Percentiles rank a stretch among this genome's conserved stretches.
These are phyloP conservation scores for Fulmarus glacialis DNA, from an alignment of 2,113 vertebrate species.

Conservation along the genomic window DNA sequence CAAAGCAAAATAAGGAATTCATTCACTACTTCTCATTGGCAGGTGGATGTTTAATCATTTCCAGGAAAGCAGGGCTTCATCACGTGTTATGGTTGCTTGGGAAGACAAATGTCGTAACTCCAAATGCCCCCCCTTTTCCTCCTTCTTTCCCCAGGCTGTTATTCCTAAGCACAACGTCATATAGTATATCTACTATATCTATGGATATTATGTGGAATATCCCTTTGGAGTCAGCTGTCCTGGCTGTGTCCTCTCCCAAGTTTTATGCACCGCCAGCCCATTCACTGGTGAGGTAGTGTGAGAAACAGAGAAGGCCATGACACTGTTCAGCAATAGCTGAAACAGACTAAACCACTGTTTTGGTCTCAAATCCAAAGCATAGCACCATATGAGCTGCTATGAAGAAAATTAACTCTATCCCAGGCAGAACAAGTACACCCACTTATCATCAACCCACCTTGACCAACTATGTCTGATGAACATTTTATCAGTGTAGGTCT, in stretches of 20 bases:
- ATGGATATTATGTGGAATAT: background rate
- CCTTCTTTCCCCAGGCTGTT: background rate
- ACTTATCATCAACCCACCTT: background rate
- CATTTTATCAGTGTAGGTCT: background rate
- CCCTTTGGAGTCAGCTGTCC: background rate
- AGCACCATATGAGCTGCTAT: background rate
- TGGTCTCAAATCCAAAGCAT: background rate
- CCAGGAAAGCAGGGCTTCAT: background rate
- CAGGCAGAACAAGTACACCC: background rate
- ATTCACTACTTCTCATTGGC: background rate
- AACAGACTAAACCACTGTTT: background rate
- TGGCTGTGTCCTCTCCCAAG: background rate
- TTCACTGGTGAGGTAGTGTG: rapidly evolving
- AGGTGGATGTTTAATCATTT: background rate
- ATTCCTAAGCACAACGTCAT: background rate
- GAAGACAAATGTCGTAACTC: background rate
- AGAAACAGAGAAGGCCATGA: background rate
- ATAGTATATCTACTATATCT: background rate
- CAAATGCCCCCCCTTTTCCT: background rate
- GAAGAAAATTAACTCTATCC: background rate
- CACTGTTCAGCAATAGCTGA: background rate
- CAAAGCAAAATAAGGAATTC: background rate
- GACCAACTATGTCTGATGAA: background rate
- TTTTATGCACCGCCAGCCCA: background rate
- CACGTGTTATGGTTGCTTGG: background rate